A percentile compares a stretch with the other conserved stretches of the same genome.
These are phyloP conservation scores for Erynnis tages DNA, from an alignment of 2,888 invertebrate genomes.

Conservation along the genomic window DNA sequence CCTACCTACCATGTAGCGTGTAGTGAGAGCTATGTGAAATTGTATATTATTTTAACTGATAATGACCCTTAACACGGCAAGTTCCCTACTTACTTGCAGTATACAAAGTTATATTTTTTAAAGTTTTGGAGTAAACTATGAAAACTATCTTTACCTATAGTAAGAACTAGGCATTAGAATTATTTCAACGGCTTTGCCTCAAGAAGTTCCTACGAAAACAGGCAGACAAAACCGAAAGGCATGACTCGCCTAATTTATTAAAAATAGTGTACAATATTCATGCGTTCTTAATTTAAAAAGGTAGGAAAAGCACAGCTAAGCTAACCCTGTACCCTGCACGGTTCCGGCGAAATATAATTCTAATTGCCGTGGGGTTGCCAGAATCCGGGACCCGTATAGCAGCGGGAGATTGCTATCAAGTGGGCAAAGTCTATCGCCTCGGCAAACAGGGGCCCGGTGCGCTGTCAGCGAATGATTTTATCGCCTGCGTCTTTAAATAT, in stretches of 20 bases:
- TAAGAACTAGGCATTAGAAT: too few relatives aligned
- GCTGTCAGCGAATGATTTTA: conserved; percentile 59
- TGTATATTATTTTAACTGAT: too few relatives aligned
- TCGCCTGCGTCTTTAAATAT: conserved; percentile 61
- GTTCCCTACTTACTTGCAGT: too few relatives aligned
- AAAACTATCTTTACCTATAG: too few relatives aligned
- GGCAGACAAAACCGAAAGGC: not conserved
- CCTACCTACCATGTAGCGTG: too few relatives aligned
- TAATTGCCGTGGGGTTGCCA: conserved; percentile 33
- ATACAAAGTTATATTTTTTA: too few relatives aligned
- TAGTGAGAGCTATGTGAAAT: too few relatives aligned
- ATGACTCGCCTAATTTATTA: conserved; percentile 11
- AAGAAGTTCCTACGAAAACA: too few relatives aligned
- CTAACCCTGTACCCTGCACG: conserved; percentile 22
- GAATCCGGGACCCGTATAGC: conserved; percentile 41
- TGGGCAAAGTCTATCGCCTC: conserved; percentile 50
- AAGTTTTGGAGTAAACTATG: too few relatives aligned
- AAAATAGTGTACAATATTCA: conserved; percentile 23
- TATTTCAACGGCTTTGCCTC: too few relatives aligned
- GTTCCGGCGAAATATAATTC: conserved; percentile 23
- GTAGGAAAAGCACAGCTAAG: conserved; percentile 12
- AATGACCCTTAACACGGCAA: too few relatives aligned
- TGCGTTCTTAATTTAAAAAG: conserved; percentile 17
- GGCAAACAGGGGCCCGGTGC: conserved; percentile 46
- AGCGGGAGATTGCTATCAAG: conserved; percentile 58